Base-by-base conservation (phyloP, 2,888 invertebrate species). In the Synanthedon tipuliformis region DNA sequence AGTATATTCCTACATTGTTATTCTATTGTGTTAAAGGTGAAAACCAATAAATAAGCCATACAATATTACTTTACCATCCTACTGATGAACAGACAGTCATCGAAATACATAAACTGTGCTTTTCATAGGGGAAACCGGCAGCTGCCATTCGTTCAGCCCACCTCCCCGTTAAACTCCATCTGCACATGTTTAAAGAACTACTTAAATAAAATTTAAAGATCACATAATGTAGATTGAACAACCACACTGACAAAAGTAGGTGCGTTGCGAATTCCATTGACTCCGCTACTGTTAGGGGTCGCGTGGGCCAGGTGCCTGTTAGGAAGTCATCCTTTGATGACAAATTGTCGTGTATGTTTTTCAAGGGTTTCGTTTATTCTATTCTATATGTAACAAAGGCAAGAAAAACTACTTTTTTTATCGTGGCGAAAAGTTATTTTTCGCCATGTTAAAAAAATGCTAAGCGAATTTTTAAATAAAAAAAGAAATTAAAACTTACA, bases 171-270 rank as follows among this genome's bases (percentile, higher is more conserved):
- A 23, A 23, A 23, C 23, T 23, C 34, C 83, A 82, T 82, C 82
- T 83, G 81, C 78, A 71, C 75, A 77, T 80, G 76, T 82, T 84
- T 84, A 73, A 73, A 82, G 75, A 84, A 81, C 81, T 82, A 81
- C 83, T 86, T 83, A 82, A 81, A 85, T 73, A 78, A 66, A 63
- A 73, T 83, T 81, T 71, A 71, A 82, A 83, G 82, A 84, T 84
- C 81, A 85, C 82, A 84, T 85, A 83, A 85, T 83, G 75, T 83
- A 82, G 80, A 84, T 85, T 84, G 83, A 85, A 87, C 80, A 82
- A 78, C 74, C 79, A 73, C 75, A 75, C 76, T 80, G 72, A 80
- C 76, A 81, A 81, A 73, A 75, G 75, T 75, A 73, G 72, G 73
- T 68, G 82, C 81, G 81, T 81, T 71, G 75, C 84, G 73, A 85